Base-by-base conservation (phyloP, 2,888 invertebrate species). In the Mechanitis messenoides region DNA sequence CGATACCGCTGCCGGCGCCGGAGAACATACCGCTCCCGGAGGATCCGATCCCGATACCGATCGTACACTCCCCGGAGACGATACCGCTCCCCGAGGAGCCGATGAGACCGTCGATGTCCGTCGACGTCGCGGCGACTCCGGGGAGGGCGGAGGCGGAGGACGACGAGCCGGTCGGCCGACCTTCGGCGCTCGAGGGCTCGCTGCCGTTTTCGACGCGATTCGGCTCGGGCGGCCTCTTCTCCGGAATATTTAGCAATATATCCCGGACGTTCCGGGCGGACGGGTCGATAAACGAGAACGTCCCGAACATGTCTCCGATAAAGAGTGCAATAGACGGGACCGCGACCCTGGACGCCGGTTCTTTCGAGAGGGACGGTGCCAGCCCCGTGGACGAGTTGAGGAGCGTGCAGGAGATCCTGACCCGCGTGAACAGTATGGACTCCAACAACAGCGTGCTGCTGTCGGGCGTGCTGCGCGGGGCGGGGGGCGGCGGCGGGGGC, bases 311-410 rank as follows among this genome's bases (percentile, higher is more conserved):
- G 81, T 85, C 89, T 47, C 77, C 89, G 74, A 90, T 91, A 72
- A 89, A 89, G 73, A 90, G 87, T 81, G 89, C 89, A 71, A 90
- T 91, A 79, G 88, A 90, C 74, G 81, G 87, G 83, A 88, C 86
- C 79, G 85, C 87, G 76, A 84, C 81, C 79, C 81, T 87, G 79
- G 88, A 89, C 72, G 81, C 74, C 78, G 81, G 84, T 79, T 76
- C 88, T 72, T 86, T 86, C 66, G 87, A 85, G 72, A 84, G 83
- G 69, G 85, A 83, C 73, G 80, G 78, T 74, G 78, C 78, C 68
- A 82, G 83, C 64, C 81, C 79, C 46, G 84, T 77, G 71, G 90
- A 90, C 67, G 91, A 91, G 60, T 75, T 90, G 72, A 84, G 81
- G 67, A 90, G 85, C 73, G 90, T 90, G 53, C 87, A 88, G 64